Conservation (phyloP, 2,113 vertebrate genomes). For the Centropus bengalensis region DNA sequence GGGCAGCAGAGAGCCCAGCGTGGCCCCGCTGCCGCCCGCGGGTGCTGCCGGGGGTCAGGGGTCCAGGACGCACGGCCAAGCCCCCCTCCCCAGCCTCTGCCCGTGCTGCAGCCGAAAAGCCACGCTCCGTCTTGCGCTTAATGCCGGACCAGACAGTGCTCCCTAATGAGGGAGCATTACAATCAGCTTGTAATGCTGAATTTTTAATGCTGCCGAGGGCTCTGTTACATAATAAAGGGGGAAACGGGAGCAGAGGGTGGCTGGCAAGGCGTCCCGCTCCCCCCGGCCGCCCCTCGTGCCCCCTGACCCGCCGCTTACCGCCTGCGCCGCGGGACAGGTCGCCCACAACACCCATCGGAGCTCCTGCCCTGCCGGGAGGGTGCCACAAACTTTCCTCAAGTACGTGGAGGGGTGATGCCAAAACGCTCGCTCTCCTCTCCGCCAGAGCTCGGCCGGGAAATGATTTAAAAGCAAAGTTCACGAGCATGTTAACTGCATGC, state of each 20-base stretch:
- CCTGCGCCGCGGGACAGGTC: background rate
- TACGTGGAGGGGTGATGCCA: conserved; percentile 6
- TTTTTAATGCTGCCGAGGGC: conserved; percentile 81
- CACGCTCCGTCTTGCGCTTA: conserved; percentile 58
- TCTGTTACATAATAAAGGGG: conserved; percentile 85
- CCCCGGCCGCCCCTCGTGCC: background rate
- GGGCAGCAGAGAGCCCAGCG: background rate
- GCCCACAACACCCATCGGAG: conserved; percentile 38
- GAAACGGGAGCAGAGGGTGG: conserved; percentile 55
- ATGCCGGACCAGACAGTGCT: conserved; percentile 78
- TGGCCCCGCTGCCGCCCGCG: no score
- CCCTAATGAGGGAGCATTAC: conserved; percentile 81
- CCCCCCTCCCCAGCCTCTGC: background rate
- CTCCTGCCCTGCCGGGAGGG: conserved; percentile 43
- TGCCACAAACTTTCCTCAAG: conserved; percentile 51
- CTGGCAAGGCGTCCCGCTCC: background rate
- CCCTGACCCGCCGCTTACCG: conserved; percentile 37
- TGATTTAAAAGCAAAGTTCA: conserved; percentile 71
- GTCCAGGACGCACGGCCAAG: background rate
- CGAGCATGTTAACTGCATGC: conserved; percentile 25
- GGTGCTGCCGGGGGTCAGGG: background rate
- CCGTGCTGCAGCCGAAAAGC: conserved; percentile 67
- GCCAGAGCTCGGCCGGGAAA: conserved; percentile 21
- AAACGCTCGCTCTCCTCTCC: conserved; percentile 21
- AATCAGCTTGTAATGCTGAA: conserved; percentile 83